phyloP scores from a whole-genome alignment of 2,888 invertebrate genomes.

The Protodeltote pygarga region DNA sequence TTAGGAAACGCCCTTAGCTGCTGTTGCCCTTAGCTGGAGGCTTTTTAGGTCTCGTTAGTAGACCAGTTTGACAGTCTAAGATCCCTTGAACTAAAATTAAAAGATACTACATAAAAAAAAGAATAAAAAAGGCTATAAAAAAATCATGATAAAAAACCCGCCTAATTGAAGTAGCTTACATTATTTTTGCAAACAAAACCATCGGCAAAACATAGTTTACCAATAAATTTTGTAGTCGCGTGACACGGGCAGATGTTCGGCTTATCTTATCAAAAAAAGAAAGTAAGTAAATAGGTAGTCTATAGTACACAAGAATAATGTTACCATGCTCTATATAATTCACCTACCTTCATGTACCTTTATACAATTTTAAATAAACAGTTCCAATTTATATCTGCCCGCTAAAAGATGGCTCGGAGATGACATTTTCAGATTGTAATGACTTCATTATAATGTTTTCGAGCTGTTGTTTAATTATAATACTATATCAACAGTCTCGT shows the following conservation, averaged over 20 bases:
- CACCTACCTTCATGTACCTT: constrained; percentile 5
- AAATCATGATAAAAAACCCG: too few relatives aligned
- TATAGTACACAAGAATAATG: constrained; percentile 20
- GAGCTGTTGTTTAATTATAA: too few relatives aligned
- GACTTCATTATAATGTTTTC: constrained; percentile 1
- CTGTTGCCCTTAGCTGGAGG: too few relatives aligned
- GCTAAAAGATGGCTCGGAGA: constrained; percentile 16
- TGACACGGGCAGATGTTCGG: constrained; percentile 58
- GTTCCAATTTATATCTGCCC: constrained; percentile 20
- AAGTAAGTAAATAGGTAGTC: constrained; percentile 32
- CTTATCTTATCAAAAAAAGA: constrained; percentile 56
- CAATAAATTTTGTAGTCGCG: constrained; percentile 55
- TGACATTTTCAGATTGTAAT: constrained; percentile 24
- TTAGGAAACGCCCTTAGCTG: too few relatives aligned
- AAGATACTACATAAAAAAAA: too few relatives aligned
- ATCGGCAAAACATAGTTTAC: constrained; percentile 9
- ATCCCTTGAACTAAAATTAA: too few relatives aligned
- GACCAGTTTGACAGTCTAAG: too few relatives aligned
- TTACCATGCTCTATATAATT: constrained; percentile 43
- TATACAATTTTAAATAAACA: constrained; percentile 14
- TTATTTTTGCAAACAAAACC: constrained; percentile 12
- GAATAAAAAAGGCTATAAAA: too few relatives aligned
- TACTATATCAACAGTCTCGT: too few relatives aligned
- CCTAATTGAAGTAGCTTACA: too few relatives aligned
- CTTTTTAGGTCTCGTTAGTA: too few relatives aligned